These are phyloP conservation scores for Acestrorhynchus altus DNA, from an alignment of 2,797 vertebrate genomes.

Conservation along the genomic window DNA sequence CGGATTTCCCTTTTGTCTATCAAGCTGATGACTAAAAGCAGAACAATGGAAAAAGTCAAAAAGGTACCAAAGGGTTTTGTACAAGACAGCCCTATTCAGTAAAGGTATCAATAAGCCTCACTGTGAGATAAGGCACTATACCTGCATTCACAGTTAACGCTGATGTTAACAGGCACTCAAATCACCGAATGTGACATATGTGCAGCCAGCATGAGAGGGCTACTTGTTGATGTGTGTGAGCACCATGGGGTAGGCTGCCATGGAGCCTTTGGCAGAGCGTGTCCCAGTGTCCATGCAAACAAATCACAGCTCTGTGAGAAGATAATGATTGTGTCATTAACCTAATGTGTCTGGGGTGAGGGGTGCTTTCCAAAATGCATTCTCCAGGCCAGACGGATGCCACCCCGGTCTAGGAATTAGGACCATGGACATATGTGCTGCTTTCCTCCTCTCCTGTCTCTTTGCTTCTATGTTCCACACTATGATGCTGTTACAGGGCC, in stretches of 20 bases:
- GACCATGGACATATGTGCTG: conserved; percentile 18
- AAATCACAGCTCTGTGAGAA: conserved; percentile 31
- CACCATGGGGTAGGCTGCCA: background rate
- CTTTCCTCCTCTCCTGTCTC: conserved; percentile 4
- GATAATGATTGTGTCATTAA: conserved; percentile 45
- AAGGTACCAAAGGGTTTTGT: conserved; percentile 28
- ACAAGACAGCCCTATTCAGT: background rate
- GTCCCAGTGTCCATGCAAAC: conserved; percentile 6
- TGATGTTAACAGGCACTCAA: background rate
- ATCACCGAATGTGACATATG: background rate
- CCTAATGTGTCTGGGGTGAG: conserved; percentile 43
- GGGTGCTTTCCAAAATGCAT: conserved; percentile 14
- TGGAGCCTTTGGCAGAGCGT: conserved; percentile 3
- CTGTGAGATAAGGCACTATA: background rate
- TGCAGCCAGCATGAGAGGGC: background rate
- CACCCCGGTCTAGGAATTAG: conserved; percentile 13
- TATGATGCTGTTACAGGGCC: conserved; percentile 4
- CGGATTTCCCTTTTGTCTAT: conserved; percentile 41
- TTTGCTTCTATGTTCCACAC: conserved; percentile 11
- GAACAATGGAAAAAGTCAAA: conserved; percentile 18
- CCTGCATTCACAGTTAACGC: conserved; percentile 1
- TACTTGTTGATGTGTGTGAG: conserved; percentile 25
- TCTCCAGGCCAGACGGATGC: conserved; percentile 32
- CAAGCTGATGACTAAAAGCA: conserved; percentile 24
- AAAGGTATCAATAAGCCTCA: background rate